Evolutionary conservation across 2,888 invertebrate genomes (phyloP).

Genomic region (Melipona bicolor): DNA sequence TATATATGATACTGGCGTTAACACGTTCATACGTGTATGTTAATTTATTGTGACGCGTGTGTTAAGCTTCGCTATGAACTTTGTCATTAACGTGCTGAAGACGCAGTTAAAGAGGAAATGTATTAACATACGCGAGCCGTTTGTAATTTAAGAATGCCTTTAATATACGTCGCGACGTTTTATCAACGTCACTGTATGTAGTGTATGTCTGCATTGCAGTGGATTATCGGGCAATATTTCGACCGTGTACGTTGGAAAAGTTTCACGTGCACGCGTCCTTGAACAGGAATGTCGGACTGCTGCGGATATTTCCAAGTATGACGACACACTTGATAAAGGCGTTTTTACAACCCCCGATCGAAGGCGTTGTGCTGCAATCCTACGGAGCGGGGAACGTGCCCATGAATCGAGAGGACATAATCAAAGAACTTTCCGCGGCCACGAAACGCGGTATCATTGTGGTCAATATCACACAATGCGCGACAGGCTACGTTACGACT

Average conservation of each 20-base stretch:
- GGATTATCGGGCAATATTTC: constrained; percentile 87
- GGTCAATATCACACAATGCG: constrained; percentile 96
- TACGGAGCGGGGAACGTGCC: constrained; percentile 98
- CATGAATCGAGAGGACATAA: constrained; percentile 91
- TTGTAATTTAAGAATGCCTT: not conserved
- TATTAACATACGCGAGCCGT: not conserved
- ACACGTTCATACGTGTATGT: not conserved
- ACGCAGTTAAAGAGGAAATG: not conserved
- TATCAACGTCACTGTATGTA: not conserved
- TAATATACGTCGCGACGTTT: not conserved
- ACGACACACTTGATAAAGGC: constrained; percentile 90
- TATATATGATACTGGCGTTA: not conserved
- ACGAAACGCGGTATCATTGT: constrained; percentile 92
- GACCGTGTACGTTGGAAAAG: constrained; percentile 87
- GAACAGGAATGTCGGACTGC: constrained; percentile 93
- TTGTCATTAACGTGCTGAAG: too few relatives aligned
- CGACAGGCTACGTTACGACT: constrained; percentile 91
- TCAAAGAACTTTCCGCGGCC: constrained; percentile 90
- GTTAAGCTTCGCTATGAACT: not conserved
- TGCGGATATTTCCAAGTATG: constrained; percentile 96
- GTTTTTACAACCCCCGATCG: constrained; percentile 90
- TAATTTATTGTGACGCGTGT: not conserved
- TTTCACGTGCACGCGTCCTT: constrained; percentile 90
- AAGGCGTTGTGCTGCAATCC: constrained; percentile 94
- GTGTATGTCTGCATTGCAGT: constrained; percentile 84